Evolutionary conservation across 2,797 vertebrate species (phyloP).

Genomic region (Vultur gryphus): DNA sequence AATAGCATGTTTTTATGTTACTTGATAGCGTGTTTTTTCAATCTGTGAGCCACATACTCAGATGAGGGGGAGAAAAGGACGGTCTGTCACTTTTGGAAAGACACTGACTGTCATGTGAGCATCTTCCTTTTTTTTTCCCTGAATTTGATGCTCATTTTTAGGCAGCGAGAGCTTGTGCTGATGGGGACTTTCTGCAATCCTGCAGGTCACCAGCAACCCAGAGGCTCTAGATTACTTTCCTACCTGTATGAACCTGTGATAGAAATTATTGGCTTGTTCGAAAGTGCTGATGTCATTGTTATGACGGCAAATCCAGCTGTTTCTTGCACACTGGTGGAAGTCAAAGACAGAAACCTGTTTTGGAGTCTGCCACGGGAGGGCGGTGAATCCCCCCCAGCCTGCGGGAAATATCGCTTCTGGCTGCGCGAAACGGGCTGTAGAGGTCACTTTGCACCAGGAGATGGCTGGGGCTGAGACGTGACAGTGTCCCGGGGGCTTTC

Average conservation of each 20-base stretch:
- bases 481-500: background rate
- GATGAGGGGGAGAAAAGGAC: background rate
- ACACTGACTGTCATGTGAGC: background rate
- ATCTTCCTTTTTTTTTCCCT: background rate
- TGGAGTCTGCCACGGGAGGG: background rate
- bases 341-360: background rate
- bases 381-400: background rate
- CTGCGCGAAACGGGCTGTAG: background rate
- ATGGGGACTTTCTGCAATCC: background rate
- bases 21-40: background rate
- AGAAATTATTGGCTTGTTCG: background rate
- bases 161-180: background rate
- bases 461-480: background rate
- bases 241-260: background rate
- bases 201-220: background rate
- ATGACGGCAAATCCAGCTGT: background rate
- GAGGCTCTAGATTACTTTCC: background rate
- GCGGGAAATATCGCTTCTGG: fast-evolving
- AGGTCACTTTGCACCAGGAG: background rate
- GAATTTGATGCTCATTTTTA: background rate
- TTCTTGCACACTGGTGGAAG: fast-evolving
- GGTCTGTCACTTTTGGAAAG: background rate
- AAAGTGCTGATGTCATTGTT: fast-evolving
- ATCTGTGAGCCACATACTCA: background rate
- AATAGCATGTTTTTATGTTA: fast-evolving